Conservation (phyloP, 1,140 invertebrate genomes). For the Drosophila hydei region DNA sequence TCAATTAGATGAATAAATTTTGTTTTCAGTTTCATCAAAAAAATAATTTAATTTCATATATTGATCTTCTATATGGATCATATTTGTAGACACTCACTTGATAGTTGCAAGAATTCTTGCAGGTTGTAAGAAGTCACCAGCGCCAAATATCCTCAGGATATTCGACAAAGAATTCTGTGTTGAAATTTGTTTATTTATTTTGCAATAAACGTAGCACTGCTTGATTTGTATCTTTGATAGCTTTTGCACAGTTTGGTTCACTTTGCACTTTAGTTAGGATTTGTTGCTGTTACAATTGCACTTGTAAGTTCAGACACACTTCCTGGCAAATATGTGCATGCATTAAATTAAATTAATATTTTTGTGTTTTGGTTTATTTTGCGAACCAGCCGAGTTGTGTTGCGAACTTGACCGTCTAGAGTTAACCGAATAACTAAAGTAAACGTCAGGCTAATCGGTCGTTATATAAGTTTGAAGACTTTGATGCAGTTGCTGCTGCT, state of each 20-base stretch:
- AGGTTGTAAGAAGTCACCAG: conserved; percentile 28
- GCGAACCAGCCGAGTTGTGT: conserved; percentile 57
- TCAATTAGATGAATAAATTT: background rate
- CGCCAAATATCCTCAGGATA: conserved; percentile 42
- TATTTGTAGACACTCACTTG: conserved; percentile 69
- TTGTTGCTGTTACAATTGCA: conserved; percentile 33
- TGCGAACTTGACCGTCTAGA: conserved; percentile 84
- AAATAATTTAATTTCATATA: background rate
- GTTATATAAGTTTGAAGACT: conserved; percentile 83
- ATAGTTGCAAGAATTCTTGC: conserved; percentile 41
- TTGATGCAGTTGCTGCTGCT: conserved; percentile 58
- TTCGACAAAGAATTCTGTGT: conserved; percentile 6
- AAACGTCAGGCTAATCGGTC: conserved; percentile 78
- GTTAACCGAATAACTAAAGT: conserved; percentile 84
- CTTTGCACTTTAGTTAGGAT: conserved; percentile 31
- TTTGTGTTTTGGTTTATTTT: conserved; percentile 36
- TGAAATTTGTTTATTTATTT: conserved; percentile 3
- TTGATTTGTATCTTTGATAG: conserved; percentile 14
- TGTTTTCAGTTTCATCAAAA: background rate
- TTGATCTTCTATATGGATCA: conserved; percentile 13
- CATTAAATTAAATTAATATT: conserved; percentile 3
- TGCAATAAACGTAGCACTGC: conserved; percentile 11
- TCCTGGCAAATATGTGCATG: conserved; percentile 41
- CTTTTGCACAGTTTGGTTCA: conserved; percentile 8
- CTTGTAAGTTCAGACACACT: conserved; percentile 39